A percentile compares a stretch with the other conserved stretches of the same genome.
Conservation (phyloP, 1,140 invertebrate species). For the Rhopalosiphum maidis region DNA sequence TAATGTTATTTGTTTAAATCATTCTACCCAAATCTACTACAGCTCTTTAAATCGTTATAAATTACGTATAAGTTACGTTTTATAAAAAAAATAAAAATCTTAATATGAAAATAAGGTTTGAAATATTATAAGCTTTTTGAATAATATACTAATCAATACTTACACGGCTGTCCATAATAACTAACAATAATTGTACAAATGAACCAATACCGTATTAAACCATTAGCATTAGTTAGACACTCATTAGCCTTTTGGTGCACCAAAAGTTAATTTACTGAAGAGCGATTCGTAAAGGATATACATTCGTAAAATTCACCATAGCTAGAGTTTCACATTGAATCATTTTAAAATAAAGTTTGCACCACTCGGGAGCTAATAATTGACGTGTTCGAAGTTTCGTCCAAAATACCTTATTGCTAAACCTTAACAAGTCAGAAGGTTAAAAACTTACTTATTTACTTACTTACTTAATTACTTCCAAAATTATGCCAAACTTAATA, state of each 20-base stretch:
- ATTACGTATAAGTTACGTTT: not conserved
- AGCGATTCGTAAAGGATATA: not conserved
- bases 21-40: too few relatives aligned
- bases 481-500: not conserved
- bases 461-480: not conserved
- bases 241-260: not conserved
- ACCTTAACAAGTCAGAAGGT: not conserved
- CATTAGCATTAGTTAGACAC: not conserved
- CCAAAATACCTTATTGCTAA: not conserved
- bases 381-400: conserved; percentile 26
- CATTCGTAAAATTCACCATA: not conserved
- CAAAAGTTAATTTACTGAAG: conserved; percentile 41
- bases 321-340: not conserved
- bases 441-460: not conserved
- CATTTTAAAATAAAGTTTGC: conserved; percentile 43
- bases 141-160: not conserved
- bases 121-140: not conserved
- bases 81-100: not conserved
- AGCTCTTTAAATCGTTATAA: not conserved
- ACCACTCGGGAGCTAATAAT: conserved; percentile 33
- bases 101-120: not conserved
- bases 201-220: not conserved
- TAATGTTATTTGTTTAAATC: not conserved
- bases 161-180: not conserved
- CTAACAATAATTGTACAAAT: not conserved